A percentile compares a stretch with the other conserved stretches of the same genome.
Evolutionary conservation across 2,113 vertebrate species (phyloP).

Genomic region (Enhydra lutris): DNA sequence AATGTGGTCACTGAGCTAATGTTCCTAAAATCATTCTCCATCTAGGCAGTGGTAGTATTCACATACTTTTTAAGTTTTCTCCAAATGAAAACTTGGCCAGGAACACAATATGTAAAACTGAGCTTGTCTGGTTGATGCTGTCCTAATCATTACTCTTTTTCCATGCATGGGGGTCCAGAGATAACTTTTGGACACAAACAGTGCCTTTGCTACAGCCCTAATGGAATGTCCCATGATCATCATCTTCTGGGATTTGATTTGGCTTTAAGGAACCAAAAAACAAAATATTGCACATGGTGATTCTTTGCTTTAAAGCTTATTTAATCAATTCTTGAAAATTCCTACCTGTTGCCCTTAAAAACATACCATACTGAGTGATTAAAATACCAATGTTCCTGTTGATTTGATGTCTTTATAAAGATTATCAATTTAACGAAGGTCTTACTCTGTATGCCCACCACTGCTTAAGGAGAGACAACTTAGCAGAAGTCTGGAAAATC

Average conservation of each 20-base stretch:
- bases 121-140: background rate
- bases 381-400: background rate
- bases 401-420: background rate
- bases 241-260: background rate
- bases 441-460: background rate
- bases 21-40: background rate
- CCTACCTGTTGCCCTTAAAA: background rate
- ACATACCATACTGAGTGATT: background rate
- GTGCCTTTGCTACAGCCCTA: background rate
- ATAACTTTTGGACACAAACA: background rate
- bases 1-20: too few relatives aligned
- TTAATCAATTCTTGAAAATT: background rate
- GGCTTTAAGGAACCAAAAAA: background rate
- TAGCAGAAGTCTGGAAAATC: background rate
- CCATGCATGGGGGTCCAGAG: background rate
- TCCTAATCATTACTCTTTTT: background rate
- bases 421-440: background rate
- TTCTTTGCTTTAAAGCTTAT: background rate
- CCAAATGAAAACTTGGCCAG: background rate
- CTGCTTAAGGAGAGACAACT: background rate
- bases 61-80: background rate
- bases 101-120: background rate
- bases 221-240: background rate
- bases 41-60: too few relatives aligned
- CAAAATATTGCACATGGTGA: background rate